Evolutionary conservation across 2,797 vertebrate species (phyloP), one percentile per base, ranked within the genome.

Genomic region (Cacajao melanocephalus): DNA sequence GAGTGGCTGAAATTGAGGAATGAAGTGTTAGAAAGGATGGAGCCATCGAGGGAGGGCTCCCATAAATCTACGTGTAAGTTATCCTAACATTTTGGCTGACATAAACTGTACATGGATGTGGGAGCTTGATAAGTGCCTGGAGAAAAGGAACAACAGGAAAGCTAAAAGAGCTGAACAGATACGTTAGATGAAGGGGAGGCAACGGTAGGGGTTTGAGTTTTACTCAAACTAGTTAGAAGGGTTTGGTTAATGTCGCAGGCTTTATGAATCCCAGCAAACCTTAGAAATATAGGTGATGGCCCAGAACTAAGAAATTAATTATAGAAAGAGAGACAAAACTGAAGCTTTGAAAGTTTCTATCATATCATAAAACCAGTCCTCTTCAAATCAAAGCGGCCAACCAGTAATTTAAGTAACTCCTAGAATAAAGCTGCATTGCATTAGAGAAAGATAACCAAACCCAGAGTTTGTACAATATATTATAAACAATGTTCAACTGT

Each of bases 221-320:
- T 70, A 87, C 58, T 87, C 20, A 55, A 22, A 22, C 52, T 55
- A 55, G 52, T 81, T 90, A 82, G 12, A 95, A 82, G 8, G 17
- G 5, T 83, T 96, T 93, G 26, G 15, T 96, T 94, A 81, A 72
- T 58, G 10, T 81, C 46, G 82, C 26, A 81, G 36, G 39, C 20
- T 94, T 96, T 94, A 15, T 95, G 78, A 75, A 83, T 88, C 46
- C 33, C 86, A 88, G 1, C 50, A 79, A 24, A 57, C 41, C 15
- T 10, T 92, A 81, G 57, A 58, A 80, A 92, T 72, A 33, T 13
- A 95, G 15, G 88, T 86, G n/a, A 70, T 76, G 50, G n/a, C 24
- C 36, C 15, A 88, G 30, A 48, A 50, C 52, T 78, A 79, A 96
- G 22, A 95, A 88, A 67, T 67, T 88, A 97, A 46, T 75, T 95